phyloP scores from a whole-genome alignment of 2,888 invertebrate genomes.

The Chaetogeoica ovagalla region DNA sequence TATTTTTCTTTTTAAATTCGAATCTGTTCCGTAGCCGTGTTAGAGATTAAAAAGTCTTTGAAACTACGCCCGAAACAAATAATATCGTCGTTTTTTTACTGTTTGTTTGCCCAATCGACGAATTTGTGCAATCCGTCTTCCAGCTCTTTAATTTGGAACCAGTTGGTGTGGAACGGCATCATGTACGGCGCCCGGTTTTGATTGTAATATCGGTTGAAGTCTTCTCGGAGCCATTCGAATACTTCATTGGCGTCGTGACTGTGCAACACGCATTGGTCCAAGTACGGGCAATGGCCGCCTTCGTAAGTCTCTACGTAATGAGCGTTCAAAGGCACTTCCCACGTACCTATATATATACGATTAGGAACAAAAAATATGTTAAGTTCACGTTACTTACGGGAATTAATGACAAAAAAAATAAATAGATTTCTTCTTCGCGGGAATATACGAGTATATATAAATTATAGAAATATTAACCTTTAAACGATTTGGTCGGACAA shows the following conservation, averaged over 20 bases:
- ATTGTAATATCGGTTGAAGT: conserved; percentile 66
- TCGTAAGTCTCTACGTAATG: conserved; percentile 86
- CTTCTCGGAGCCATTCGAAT: conserved; percentile 86
- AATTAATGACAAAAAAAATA: background rate
- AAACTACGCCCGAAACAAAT: background rate
- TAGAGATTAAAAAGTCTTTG: no score
- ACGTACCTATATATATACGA: conserved; percentile 68
- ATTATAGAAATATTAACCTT: conserved; percentile 64
- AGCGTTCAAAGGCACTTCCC: conserved; percentile 89
- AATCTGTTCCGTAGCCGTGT: no score
- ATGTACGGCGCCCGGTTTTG: conserved; percentile 89
- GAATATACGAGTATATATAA: background rate
- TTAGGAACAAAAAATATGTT: background rate
- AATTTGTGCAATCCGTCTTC: conserved; percentile 84
- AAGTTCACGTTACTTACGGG: background rate
- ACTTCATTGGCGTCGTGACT: conserved; percentile 80
- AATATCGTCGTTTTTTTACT: conserved; percentile 63
- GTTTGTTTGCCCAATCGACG: conserved; percentile 75
- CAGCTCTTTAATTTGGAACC: conserved; percentile 87
- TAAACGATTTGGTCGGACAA: conserved; percentile 87
- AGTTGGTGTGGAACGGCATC: conserved; percentile 96
- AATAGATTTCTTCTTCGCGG: no score
- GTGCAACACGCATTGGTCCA: conserved; percentile 89
- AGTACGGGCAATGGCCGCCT: conserved; percentile 88
- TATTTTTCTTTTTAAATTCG: no score